Evolutionary conservation across 2,888 invertebrate genomes (phyloP), one percentile per base, ranked within the genome.

Genomic region (Hyppa rectilinea): DNA sequence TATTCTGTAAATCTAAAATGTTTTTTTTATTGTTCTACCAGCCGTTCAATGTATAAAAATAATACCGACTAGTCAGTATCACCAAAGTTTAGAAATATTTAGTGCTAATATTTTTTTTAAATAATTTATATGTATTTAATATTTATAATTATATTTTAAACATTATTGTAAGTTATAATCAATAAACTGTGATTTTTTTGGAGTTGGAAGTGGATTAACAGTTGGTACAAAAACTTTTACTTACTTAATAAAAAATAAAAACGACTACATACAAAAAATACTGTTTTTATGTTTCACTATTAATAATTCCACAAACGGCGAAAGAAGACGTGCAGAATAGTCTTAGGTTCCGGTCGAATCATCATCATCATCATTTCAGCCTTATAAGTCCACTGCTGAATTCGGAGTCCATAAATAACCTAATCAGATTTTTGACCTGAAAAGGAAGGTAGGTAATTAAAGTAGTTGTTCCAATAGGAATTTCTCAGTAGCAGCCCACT

Each of bases 181-280:
- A 60, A 61, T 50, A 68, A 43, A 73, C 77, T 78, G 77, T 78
- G 77, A 78, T 78, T 63, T 38, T n/a, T 67, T 52, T 68, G n/a
- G 26, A 56, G 63, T 64, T 60, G 43, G n/a, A 31, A 49, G 52
- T 29, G 43, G 61, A 53, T 53, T 61, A 58, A 62, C 71, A 43
- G 26, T 66, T 61, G 56, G 61, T 75, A 75, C 68, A 61, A 56
- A 75, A 67, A 64, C 26, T 23, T 38, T 55, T 55, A 58, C 26
- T 40, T 40, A 47, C 23, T 38, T 55, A 34, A 5, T 45, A 52
- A 26, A 31, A 40, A 34, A 47, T 43, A 47, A 64, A 52, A 40
- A 58, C 38, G 23, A 40, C 34, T 75, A 31, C n/a, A 45, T 29
- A 58, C 31, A 64, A 31, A 64, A 29, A 14, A 20, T 20, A 10